These are phyloP conservation scores for Taphrorychus bicolor DNA, from an alignment of 2,888 invertebrate genomes.

Conservation along the genomic window DNA sequence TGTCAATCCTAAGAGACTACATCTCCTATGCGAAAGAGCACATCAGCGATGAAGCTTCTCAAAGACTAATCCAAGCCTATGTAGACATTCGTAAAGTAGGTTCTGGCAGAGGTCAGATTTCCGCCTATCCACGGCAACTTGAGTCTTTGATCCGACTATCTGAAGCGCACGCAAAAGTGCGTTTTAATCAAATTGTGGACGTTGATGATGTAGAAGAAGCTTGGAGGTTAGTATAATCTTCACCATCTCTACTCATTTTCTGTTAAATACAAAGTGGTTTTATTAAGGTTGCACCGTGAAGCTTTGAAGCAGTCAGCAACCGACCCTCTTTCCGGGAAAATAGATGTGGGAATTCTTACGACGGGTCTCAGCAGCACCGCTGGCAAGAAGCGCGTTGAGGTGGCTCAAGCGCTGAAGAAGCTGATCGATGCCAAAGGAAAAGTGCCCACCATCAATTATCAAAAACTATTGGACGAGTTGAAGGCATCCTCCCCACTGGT, in stretches of 20 bases:
- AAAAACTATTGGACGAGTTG: constrained; percentile 81
- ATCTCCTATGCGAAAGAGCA: constrained; percentile 93
- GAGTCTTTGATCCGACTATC: constrained; percentile 95
- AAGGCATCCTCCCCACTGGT: constrained; percentile 79
- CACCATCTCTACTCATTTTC: background rate
- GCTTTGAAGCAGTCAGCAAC: constrained; percentile 98
- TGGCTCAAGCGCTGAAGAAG: constrained; percentile 76
- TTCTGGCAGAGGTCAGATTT: constrained; percentile 92
- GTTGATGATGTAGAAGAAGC: constrained; percentile 94
- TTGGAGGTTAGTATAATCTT: too few species aligned
- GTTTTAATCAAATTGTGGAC: constrained; percentile 83
- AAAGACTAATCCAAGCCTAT: constrained; percentile 89
- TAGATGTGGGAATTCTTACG: constrained; percentile 95
- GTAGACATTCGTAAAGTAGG: constrained; percentile 97
- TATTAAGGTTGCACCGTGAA: constrained; percentile 94
- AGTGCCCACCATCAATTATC: constrained; percentile 80
- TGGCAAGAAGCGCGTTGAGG: constrained; percentile 78
- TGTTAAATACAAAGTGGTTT: background rate
- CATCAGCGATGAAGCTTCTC: constrained; percentile 89
- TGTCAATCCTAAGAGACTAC: constrained; percentile 91
- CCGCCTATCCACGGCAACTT: constrained; percentile 96
- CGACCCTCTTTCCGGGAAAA: constrained; percentile 95
- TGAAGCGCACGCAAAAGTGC: constrained; percentile 95
- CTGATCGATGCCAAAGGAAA: constrained; percentile 76
- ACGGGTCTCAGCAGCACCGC: constrained; percentile 90